phyloP scores from a whole-genome alignment of 2,797 vertebrate genomes.

The Gobio occitaniae region DNA sequence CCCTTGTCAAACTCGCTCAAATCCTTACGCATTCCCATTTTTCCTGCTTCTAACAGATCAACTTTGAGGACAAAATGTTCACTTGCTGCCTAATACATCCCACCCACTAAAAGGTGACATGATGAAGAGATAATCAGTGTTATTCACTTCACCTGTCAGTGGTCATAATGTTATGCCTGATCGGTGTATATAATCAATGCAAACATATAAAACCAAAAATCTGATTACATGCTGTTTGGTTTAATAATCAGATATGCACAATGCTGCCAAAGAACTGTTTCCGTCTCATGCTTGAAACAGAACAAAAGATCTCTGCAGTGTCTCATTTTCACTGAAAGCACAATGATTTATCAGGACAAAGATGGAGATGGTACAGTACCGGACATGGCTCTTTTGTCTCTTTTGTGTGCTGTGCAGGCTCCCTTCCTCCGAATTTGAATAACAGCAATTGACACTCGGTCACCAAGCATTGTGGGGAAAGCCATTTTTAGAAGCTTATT shows the following conservation, averaged over 20 bases:
- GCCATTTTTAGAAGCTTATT: constrained; percentile 14
- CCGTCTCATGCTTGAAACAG: neutral
- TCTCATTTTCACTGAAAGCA: neutral
- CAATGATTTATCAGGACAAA: constrained; percentile 6
- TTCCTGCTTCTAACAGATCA: too few species aligned
- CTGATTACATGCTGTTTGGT: neutral
- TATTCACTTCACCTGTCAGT: too few species aligned
- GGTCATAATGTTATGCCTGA: too few species aligned
- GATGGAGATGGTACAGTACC: neutral
- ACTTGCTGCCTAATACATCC: too few species aligned
- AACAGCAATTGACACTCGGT: constrained; percentile 5
- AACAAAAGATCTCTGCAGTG: constrained; percentile 28
- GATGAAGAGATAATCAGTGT: too few species aligned
- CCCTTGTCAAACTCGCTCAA: too few species aligned
- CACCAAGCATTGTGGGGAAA: constrained; percentile 8
- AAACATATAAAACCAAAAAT: neutral
- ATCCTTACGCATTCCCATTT: too few species aligned
- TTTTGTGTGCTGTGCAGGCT: constrained; percentile 21
- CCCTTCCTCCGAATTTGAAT: neutral
- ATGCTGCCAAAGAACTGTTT: constrained; percentile 10
- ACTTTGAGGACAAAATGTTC: too few species aligned
- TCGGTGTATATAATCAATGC: neutral
- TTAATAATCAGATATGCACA: neutral
- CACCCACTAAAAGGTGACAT: too few species aligned
- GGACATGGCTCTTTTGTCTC: neutral